Conservation (phyloP, 2,888 invertebrate species). For the Amphipoea lucens region DNA sequence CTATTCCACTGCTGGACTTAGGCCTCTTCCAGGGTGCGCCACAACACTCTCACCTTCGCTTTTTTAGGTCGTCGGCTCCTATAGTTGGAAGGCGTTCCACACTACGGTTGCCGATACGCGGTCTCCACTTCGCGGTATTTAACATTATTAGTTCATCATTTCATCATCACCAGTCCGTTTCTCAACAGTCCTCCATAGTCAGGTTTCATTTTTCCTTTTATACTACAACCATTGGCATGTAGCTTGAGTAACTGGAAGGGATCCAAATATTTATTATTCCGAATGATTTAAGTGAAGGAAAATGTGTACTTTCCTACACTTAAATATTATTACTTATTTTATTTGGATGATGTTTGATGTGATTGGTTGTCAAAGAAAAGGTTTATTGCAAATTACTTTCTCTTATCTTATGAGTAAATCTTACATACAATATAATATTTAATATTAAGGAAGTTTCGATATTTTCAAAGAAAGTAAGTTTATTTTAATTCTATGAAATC, state of each 20-base stretch:
- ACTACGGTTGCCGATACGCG: too few relatives aligned
- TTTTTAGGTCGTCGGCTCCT: too few relatives aligned
- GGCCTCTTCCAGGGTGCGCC: too few relatives aligned
- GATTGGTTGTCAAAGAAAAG: slow-evolving; percentile 29
- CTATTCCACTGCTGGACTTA: neutral
- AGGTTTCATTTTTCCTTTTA: neutral
- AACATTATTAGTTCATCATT: too few relatives aligned
- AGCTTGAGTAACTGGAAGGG: neutral
- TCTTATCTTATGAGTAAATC: slow-evolving; percentile 13
- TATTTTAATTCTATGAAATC: neutral
- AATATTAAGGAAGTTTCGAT: neutral
- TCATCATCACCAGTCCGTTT: neutral
- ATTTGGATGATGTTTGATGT: slow-evolving; percentile 7
- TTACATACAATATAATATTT: neutral
- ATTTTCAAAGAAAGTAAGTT: neutral
- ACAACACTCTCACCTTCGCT: too few relatives aligned
- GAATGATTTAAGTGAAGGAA: slow-evolving; percentile 13
- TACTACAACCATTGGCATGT: neutral
- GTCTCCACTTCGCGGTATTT: too few relatives aligned
- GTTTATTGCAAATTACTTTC: slow-evolving; percentile 52
- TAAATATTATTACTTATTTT: neutral
- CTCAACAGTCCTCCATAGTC: neutral
- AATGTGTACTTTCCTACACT: neutral
- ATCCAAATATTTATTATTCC: neutral
- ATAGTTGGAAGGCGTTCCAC: too few relatives aligned